These are phyloP conservation scores for Cariama cristata DNA, from an alignment of 2,113 vertebrate genomes.

Conservation along the genomic window DNA sequence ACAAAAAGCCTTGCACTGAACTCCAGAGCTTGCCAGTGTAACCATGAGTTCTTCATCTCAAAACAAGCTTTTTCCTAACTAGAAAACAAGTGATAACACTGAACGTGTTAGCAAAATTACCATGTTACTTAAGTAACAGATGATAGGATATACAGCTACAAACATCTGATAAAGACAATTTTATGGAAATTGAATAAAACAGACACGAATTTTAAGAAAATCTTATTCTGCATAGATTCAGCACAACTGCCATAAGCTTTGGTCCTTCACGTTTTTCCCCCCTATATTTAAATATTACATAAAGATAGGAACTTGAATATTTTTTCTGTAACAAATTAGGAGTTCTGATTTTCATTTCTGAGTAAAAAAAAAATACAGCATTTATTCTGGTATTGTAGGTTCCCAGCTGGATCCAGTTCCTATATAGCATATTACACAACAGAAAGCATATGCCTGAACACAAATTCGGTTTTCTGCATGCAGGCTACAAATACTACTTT, in stretches of 20 bases:
- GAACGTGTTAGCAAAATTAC: not conserved
- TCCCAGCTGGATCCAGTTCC: not conserved
- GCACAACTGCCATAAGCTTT: not conserved
- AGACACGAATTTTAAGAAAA: not conserved
- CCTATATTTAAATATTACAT: not conserved
- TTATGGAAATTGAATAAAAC: not conserved
- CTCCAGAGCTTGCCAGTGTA: not conserved
- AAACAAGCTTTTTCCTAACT: not conserved
- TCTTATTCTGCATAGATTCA: not conserved
- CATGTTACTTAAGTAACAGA: not conserved
- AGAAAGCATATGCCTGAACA: not conserved
- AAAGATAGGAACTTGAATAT: not conserved
- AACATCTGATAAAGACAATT: not conserved
- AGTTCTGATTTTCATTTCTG: not conserved
- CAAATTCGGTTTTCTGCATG: not conserved
- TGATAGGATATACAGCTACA: not conserved
- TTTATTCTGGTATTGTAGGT: not conserved
- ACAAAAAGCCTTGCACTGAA: not conserved
- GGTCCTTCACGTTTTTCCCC: rapidly evolving
- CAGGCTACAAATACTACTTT: not conserved
- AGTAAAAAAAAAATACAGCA: not conserved
- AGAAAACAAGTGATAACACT: not conserved
- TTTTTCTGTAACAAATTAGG: not conserved
- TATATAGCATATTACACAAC: not conserved
- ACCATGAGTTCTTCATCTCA: not conserved